Base-by-base conservation (phyloP, 2,797 vertebrate genomes). In the Tokudaia tokunoshimensis region DNA sequence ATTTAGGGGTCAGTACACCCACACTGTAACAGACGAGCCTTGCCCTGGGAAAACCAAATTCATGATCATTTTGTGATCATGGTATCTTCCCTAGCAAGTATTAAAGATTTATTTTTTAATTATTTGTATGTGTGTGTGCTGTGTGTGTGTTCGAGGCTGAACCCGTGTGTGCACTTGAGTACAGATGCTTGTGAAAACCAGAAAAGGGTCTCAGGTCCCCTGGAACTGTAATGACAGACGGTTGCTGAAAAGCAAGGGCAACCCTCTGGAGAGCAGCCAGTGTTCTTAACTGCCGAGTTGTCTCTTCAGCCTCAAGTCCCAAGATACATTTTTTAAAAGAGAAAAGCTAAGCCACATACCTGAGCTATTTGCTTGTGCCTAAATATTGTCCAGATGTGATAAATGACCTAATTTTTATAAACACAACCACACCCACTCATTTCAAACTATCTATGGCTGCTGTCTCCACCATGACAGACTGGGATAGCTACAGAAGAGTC, bases 321-420 rank as follows among this genome's bases (percentile, higher is more conserved):
- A 72, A 57, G 79, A n/a, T 20, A n/a, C 14, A 6, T 47, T 34
- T 78, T 63, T 26, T 78, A 31, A 29, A 75, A 84, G 8, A 91
- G 4, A 81, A 14, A 88, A 78, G 78, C 10, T 63, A 41, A 59
- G 52, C 37, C 17, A 55, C 9, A 1, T 57, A 15, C 89, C 34
- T 75, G 55, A 85, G 41, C 13, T 91, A 17, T 96, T 78, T 61
- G 31, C 57, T 81, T 91, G 50, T 61, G 22, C 63, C 13, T 65
- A 92, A 84, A 91, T 20, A 26, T 15, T 78, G 57, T 29, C 20
- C 86, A 89, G 57, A 83, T 26, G 70, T 6, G 6, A 72, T 44
- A 95, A 72, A 81, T n/a, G 1, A 92, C 55, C 41, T 67, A 79
- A 20, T 34, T 90, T 92, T 72, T 90, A 93, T 37, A 80, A 88